Evolutionary conservation across 2,888 invertebrate species (phyloP).

Genomic region (Zeuzera pyrina): DNA sequence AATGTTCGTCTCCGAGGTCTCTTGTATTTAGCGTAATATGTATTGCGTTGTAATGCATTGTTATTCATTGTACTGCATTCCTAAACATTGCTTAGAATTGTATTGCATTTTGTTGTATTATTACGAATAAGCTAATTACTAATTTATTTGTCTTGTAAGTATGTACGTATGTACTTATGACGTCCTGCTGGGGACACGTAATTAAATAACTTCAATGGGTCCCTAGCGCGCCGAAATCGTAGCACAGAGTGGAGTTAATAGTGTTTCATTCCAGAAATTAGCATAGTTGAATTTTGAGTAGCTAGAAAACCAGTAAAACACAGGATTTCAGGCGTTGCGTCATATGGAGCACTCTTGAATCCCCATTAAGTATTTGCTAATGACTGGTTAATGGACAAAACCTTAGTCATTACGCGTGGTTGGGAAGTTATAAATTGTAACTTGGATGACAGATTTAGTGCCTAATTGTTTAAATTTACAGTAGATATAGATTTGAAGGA

Average conservation of each 20-base stretch:
- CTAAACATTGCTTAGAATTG: background rate
- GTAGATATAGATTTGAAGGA: too few relatives aligned
- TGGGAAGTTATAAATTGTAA: slow-evolving; percentile 34
- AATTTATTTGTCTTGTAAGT: too few relatives aligned
- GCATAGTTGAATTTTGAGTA: slow-evolving; percentile 66
- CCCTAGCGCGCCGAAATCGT: slow-evolving; percentile 18
- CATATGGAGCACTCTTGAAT: slow-evolving; percentile 27
- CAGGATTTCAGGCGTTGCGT: slow-evolving; percentile 22
- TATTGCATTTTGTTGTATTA: background rate
- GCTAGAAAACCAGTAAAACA: slow-evolving; percentile 56
- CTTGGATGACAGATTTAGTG: slow-evolving; percentile 28
- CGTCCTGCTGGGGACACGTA: slow-evolving; percentile 18
- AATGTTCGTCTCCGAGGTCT: too few relatives aligned
- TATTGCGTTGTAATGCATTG: too few relatives aligned
- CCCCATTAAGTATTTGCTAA: slow-evolving; percentile 45
- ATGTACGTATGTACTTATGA: too few relatives aligned
- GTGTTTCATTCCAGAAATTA: slow-evolving; percentile 45
- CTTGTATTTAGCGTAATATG: too few relatives aligned
- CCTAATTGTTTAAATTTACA: too few relatives aligned
- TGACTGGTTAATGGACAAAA: slow-evolving; percentile 52
- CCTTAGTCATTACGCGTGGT: slow-evolving; percentile 43
- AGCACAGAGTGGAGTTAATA: slow-evolving; percentile 30
- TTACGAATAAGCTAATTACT: too few relatives aligned
- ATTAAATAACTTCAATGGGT: slow-evolving; percentile 25
- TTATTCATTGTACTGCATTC: too few relatives aligned